Base-by-base conservation (phyloP, 2,797 vertebrate species). In the Leuciscus waleckii region DNA sequence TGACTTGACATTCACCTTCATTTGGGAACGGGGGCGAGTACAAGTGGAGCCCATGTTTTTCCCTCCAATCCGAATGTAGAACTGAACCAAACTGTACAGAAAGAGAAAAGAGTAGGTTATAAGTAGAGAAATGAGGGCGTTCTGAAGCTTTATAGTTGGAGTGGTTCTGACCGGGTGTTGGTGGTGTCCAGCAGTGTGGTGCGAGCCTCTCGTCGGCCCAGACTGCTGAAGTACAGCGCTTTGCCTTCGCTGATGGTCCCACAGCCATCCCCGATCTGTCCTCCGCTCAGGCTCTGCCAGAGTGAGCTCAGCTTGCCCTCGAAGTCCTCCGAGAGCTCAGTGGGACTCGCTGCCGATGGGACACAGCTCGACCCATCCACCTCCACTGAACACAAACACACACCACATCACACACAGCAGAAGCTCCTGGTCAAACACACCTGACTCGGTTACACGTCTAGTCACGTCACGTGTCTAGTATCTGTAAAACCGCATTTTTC, bases 61-160 rank as follows among this genome's bases (percentile, higher is more conserved):
- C 89, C 97, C 98, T 92, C 98, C 98, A 81, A 99, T 98, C 87
- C 98, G 96, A 87, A 99, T 93, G 90, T 99, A 99, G 95, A 99
- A 99, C 51, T 99, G 98, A 91, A 97, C 95, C 35, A 99, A 92
- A 89, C 98, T 99, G 90, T 79, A 37, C 26, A 80, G 63, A 29
- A 41, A 2, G 2, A 81, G 32, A 7, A 23, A 32, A 63, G 6
- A 65, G 61, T 7, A 17, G 61, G 26, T 65, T 65, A 7, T 32
- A 29, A 32, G 63, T 8, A 7, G 63, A 65, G 14, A 32, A 17
- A 17, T 3, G 29, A 32, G 5, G 6, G 14, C 14, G 1, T 17
- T 54, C 73, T 37, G 35, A 76, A 7, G 73, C 49, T 2, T 37
- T 0, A 21, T 2, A 3, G 51, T n/a, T 76, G n/a, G 21, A 0